Evolutionary conservation across 2,888 invertebrate genomes (phyloP).

Genomic region (Clanis bilineata): DNA sequence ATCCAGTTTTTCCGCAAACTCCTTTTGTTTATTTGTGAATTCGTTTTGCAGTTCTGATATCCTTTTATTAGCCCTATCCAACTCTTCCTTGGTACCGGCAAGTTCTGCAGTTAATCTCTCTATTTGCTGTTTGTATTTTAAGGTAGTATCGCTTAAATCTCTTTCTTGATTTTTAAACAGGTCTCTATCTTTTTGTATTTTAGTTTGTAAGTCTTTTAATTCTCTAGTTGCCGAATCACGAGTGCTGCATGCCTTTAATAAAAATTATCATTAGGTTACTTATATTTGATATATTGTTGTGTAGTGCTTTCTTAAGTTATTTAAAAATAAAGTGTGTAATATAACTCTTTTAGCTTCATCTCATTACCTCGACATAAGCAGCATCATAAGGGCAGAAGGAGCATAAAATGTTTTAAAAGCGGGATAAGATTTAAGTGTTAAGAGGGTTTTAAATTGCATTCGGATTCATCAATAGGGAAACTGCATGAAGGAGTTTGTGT

Average conservation of each 20-base stretch:
- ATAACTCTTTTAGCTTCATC: too few species aligned
- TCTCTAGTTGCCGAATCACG: slow-evolving; percentile 83
- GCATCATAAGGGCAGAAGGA: too few species aligned
- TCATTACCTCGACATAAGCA: too few species aligned
- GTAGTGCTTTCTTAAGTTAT: background rate
- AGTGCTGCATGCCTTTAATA: slow-evolving; percentile 79
- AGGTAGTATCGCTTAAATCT: slow-evolving; percentile 72
- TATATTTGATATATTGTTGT: background rate
- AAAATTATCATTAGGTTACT: too few species aligned
- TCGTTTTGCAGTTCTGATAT: slow-evolving; percentile 80
- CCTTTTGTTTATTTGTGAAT: slow-evolving; percentile 78
- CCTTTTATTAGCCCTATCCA: slow-evolving; percentile 79
- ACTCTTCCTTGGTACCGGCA: slow-evolving; percentile 72
- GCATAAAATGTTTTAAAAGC: too few species aligned
- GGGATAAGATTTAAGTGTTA: too few species aligned
- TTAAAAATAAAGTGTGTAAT: too few species aligned
- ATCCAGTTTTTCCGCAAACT: slow-evolving; percentile 69
- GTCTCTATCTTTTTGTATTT: slow-evolving; percentile 64
- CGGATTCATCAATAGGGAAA: too few species aligned
- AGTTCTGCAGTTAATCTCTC: slow-evolving; percentile 75
- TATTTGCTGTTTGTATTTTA: slow-evolving; percentile 77
- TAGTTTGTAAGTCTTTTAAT: slow-evolving; percentile 75
- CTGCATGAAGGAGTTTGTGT: too few species aligned
- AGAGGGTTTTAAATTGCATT: too few species aligned
- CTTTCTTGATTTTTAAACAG: slow-evolving; percentile 62